Conservation (phyloP, 2,888 invertebrate species). For the Drymonia ruficornis region DNA sequence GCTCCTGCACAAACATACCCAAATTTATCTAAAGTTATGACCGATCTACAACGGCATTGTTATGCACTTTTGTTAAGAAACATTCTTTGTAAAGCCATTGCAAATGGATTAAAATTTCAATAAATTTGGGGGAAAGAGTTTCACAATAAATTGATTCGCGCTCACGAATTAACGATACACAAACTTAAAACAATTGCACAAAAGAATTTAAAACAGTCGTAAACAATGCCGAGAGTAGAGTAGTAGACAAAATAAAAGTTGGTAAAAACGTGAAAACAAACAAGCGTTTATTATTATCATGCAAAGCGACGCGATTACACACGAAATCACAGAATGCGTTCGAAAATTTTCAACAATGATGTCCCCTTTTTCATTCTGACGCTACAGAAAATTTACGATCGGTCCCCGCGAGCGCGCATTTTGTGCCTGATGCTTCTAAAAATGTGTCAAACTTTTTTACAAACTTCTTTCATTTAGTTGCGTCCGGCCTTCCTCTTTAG, state of each 20-base stretch:
- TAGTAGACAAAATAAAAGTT: conserved; percentile 32
- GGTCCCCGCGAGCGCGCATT: conserved; percentile 72
- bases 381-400: conserved; percentile 81
- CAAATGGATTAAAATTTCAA: too few relatives aligned
- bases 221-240: not conserved
- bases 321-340: conserved; percentile 68
- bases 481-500: conserved; percentile 78
- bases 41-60: too few relatives aligned
- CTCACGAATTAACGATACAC: not conserved
- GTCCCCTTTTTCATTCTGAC: conserved; percentile 82
- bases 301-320: conserved; percentile 63
- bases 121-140: too few relatives aligned
- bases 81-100: too few relatives aligned
- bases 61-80: too few relatives aligned
- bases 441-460: conserved; percentile 84
- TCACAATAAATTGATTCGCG: not conserved
- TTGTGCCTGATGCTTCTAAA: conserved; percentile 83
- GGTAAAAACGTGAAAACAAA: conserved; percentile 28
- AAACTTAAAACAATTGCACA: not conserved
- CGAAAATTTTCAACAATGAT: conserved; percentile 81
- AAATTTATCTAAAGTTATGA: too few relatives aligned
- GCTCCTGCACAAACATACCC: too few relatives aligned
- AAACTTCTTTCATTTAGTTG: conserved; percentile 82
- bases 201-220: not conserved
- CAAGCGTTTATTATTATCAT: conserved; percentile 51